These are phyloP conservation scores for Poeciliopsis presidionis DNA, from an alignment of 2,797 vertebrate species.

Conservation along the genomic window DNA sequence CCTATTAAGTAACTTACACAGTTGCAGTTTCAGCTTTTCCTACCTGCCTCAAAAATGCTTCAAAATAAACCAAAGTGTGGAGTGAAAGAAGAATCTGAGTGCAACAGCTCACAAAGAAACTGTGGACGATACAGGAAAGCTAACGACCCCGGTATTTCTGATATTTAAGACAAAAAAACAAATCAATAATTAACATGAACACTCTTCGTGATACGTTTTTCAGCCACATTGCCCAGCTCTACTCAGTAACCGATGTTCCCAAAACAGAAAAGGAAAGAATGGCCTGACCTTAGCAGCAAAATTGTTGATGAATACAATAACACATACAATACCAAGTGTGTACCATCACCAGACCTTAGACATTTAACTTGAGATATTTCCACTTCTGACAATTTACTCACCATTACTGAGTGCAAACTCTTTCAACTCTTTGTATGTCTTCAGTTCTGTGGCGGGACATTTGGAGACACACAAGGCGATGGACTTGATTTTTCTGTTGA, in stretches of 20 bases:
- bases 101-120: no score
- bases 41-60: no score
- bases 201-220: no score
- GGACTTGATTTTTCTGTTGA: conserved; percentile 90
- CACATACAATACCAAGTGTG: neutral
- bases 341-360: neutral
- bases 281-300: neutral
- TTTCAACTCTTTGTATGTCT: conserved; percentile 84
- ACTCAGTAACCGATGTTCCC: neutral
- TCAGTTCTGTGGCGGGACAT: conserved; percentile 86
- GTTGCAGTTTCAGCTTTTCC: no score
- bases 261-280: neutral
- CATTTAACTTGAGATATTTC: neutral
- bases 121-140: no score
- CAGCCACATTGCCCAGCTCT: no score
- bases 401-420: conserved; percentile 89
- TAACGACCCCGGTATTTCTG: no score
- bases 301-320: neutral
- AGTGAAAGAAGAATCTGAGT: no score
- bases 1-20: no score
- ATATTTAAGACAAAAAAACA: no score
- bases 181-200: no score
- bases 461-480: conserved; percentile 91
- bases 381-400: conserved; percentile 70
- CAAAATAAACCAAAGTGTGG: no score